phyloP scores from a whole-genome alignment of 2,888 invertebrate species.

The Apamea monoglypha region DNA sequence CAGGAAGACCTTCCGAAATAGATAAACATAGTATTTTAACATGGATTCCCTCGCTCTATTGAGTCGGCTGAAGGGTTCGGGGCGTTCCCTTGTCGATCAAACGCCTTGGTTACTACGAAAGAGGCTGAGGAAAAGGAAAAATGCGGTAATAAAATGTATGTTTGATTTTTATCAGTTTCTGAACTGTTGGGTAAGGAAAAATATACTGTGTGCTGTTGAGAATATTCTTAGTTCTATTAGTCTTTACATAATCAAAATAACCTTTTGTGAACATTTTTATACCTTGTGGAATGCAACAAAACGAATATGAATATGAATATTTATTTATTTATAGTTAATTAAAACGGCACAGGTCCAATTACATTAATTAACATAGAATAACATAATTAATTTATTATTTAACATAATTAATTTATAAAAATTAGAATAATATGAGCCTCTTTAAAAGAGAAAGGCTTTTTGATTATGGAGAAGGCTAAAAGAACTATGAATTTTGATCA shows the following conservation, averaged over 20 bases:
- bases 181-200: neutral
- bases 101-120: conserved; percentile 40
- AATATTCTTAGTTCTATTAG: neutral
- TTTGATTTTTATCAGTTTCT: conserved; percentile 43
- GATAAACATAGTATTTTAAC: conserved; percentile 60
- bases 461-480: neutral
- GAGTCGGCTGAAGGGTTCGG: conserved; percentile 49
- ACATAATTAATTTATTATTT: no score
- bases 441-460: neutral
- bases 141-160: conserved; percentile 39
- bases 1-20: conserved; percentile 41
- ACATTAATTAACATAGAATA: no score
- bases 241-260: neutral
- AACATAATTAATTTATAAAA: no score
- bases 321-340: no score
- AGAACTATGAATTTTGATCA: neutral
- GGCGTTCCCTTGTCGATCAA: conserved; percentile 60
- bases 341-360: no score
- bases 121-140: conserved; percentile 25
- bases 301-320: no score
- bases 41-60: conserved; percentile 53
- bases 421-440: no score
- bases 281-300: no score
- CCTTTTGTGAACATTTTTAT: no score
- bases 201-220: neutral